phyloP scores from a whole-genome alignment of 1,140 invertebrate species.

The Calosoma granatense region DNA sequence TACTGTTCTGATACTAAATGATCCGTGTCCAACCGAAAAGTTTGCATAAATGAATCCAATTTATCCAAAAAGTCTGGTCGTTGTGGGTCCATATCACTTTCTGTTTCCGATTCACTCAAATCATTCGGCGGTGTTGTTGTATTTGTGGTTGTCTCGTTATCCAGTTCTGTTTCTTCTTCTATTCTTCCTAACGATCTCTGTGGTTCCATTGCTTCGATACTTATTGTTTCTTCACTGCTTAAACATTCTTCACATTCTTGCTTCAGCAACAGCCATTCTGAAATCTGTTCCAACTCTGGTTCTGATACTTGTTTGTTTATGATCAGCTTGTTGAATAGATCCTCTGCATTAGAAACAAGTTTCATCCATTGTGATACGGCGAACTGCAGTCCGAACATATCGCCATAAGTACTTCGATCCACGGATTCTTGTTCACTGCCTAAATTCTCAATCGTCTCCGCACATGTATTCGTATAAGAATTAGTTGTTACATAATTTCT shows the following conservation, averaged over 20 bases:
- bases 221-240: slow-evolving; percentile 43
- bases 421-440: slow-evolving; percentile 1
- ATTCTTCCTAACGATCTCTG: slow-evolving; percentile 51
- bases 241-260: slow-evolving; percentile 77
- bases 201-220: slow-evolving; percentile 38
- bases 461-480: slow-evolving; percentile 53
- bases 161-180: slow-evolving; percentile 47
- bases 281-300: slow-evolving; percentile 64
- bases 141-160: slow-evolving; percentile 3
- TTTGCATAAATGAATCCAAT: slow-evolving; percentile 56
- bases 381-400: slow-evolving; percentile 64
- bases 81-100: slow-evolving; percentile 51
- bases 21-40: slow-evolving; percentile 60
- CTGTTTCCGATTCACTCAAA: slow-evolving; percentile 48
- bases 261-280: slow-evolving; percentile 73
- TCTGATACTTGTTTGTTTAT: slow-evolving; percentile 48
- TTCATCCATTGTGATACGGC: slow-evolving; percentile 72
- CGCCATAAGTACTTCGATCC: slow-evolving; percentile 25
- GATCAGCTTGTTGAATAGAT: slow-evolving; percentile 61
- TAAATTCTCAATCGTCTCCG: slow-evolving; percentile 34
- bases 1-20: slow-evolving; percentile 38
- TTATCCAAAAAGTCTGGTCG: slow-evolving; percentile 58
- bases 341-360: slow-evolving; percentile 70
- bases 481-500: slow-evolving; percentile 57
- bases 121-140: slow-evolving; percentile 41